Evolutionary conservation across 2,113 vertebrate species (phyloP).

Genomic region (Mandrillus leucophaeus): DNA sequence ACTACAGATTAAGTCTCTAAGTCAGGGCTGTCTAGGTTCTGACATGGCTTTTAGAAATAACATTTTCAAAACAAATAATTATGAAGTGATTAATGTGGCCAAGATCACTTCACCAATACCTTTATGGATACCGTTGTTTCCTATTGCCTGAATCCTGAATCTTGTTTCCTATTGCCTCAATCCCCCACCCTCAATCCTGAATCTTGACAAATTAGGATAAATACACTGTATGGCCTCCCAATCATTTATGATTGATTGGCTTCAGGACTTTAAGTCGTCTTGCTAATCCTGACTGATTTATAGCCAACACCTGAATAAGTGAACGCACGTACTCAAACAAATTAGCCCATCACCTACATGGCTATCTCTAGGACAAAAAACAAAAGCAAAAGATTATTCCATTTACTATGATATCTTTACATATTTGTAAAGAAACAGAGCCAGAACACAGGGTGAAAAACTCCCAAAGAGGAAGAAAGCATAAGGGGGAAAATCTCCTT

Average conservation of each 20-base stretch:
- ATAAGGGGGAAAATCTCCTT: neutral
- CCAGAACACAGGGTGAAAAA: neutral
- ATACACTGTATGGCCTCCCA: neutral
- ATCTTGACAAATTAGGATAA: neutral
- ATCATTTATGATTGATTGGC: neutral
- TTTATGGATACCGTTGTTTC: neutral
- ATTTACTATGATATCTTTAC: neutral
- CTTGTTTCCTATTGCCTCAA: neutral
- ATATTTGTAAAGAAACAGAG: conserved; percentile 24
- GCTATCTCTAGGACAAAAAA: neutral
- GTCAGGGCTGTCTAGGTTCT: neutral
- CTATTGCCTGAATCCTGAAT: neutral
- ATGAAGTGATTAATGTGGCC: neutral
- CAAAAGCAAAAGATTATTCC: neutral
- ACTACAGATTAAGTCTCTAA: neutral
- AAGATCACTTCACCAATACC: neutral
- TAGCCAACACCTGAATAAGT: neutral
- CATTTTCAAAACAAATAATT: conserved; percentile 2
- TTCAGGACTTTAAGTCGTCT: neutral
- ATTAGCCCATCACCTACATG: neutral
- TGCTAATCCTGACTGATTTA: neutral
- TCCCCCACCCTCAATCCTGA: neutral
- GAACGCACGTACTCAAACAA: neutral
- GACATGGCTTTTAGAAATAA: neutral
- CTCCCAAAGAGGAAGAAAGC: neutral